Evolutionary conservation across 2,797 vertebrate genomes (phyloP).

Genomic region (Labeo calbasu): DNA sequence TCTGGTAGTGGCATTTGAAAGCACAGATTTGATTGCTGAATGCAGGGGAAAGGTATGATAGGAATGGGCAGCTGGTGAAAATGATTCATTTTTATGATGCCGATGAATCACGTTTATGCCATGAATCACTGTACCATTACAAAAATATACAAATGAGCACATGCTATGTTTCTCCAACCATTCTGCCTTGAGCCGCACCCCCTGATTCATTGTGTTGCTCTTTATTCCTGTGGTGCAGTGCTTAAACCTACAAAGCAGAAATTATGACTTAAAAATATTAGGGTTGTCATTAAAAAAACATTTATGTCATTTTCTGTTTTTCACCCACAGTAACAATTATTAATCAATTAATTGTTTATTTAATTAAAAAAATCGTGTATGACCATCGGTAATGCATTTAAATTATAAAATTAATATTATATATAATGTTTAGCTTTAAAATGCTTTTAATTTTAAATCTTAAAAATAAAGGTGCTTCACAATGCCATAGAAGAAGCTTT

Average conservation of each 20-base stretch:
- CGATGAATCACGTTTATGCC: not conserved
- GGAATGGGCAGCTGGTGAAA: not conserved
- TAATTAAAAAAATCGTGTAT: too few species aligned
- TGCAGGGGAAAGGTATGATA: not conserved
- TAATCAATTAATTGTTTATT: too few species aligned
- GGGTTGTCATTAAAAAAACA: not conserved
- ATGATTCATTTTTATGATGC: not conserved
- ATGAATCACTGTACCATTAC: constrained; percentile 3
- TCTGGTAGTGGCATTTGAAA: not conserved
- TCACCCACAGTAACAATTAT: too few species aligned
- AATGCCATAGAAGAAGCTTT: too few species aligned
- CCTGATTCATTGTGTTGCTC: not conserved
- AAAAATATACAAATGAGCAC: constrained; percentile 19
- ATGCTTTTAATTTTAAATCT: too few species aligned
- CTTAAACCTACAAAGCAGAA: not conserved
- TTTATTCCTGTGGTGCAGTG: not conserved
- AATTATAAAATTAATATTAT: too few species aligned
- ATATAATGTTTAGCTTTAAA: too few species aligned
- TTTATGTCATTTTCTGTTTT: too few species aligned
- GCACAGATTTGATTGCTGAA: constrained; percentile 25
- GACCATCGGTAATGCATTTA: too few species aligned
- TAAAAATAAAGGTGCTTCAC: too few species aligned
- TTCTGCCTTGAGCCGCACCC: not conserved
- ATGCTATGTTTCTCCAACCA: not conserved
- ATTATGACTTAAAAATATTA: not conserved